phyloP scores from a whole-genome alignment of 2,797 vertebrate species.

The Coranthus polyacanthus region DNA sequence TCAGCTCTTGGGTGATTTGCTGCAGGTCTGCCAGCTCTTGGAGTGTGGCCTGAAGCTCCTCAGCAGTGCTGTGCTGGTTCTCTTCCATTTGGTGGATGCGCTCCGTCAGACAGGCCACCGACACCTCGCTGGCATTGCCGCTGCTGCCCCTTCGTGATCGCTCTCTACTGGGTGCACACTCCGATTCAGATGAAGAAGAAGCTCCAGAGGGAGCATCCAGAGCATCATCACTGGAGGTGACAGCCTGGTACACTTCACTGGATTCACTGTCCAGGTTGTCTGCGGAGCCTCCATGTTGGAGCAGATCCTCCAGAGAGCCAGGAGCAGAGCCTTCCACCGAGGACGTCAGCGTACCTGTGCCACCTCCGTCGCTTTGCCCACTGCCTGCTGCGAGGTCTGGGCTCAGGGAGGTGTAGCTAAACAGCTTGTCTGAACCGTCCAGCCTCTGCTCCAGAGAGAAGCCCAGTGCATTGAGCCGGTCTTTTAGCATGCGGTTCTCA shows the following conservation, averaged over 20 bases:
- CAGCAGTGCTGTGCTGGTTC: conserved; percentile 96
- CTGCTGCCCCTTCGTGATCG: conserved; percentile 91
- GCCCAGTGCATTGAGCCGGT: conserved; percentile 93
- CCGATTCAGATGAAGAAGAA: conserved; percentile 91
- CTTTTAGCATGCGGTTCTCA: conserved; percentile 97
- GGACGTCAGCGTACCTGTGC: conserved; percentile 89
- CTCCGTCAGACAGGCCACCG: conserved; percentile 94
- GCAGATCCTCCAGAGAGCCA: conserved; percentile 94
- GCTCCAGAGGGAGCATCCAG: conserved; percentile 93
- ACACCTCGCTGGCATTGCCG: conserved; percentile 92
- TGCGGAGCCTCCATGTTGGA: conserved; percentile 92
- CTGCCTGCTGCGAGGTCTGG: conserved; percentile 87
- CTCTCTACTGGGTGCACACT: conserved; percentile 89
- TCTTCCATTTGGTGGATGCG: conserved; percentile 99
- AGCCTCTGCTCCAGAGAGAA: conserved; percentile 96
- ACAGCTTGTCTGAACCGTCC: conserved; percentile 91
- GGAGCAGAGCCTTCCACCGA: conserved; percentile 95
- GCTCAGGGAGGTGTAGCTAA: conserved; percentile 89
- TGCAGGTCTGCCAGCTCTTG: conserved; percentile 97
- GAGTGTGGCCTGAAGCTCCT: conserved; percentile 96
- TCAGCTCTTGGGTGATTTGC: conserved; percentile 96
- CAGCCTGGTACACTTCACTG: conserved; percentile 95
- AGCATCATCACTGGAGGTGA: conserved; percentile 96
- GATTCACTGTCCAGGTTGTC: conserved; percentile 97
- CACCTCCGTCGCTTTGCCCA: conserved; percentile 87